Conservation (phyloP, 37 sponge, comb jelly and placozoan genomes). For the Eunapius fragilis region DNA sequence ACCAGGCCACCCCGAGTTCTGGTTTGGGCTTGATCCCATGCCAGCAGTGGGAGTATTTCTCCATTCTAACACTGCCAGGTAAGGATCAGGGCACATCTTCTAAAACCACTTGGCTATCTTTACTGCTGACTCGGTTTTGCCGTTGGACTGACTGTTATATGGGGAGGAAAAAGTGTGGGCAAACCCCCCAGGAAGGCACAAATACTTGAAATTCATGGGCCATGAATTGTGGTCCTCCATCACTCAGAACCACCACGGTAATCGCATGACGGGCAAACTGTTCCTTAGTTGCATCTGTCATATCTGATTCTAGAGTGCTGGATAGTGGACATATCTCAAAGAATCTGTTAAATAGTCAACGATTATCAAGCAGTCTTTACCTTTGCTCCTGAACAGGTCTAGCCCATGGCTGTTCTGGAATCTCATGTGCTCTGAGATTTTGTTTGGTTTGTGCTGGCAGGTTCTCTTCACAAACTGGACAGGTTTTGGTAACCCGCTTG, state of each 20-base stretch:
- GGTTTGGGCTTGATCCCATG: too few species aligned
- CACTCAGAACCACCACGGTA: too few species aligned
- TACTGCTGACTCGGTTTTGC: constrained; percentile 35
- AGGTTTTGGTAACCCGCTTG: background rate
- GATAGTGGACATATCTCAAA: constrained; percentile 1
- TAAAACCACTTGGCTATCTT: constrained; percentile 22
- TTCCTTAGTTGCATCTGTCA: constrained; percentile 19
- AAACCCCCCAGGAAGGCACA: constrained; percentile 19
- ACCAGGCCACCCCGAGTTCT: background rate
- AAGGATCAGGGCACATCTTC: background rate
- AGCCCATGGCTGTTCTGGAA: constrained; percentile 40
- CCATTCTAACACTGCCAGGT: too few species aligned
- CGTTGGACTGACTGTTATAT: constrained; percentile 33
- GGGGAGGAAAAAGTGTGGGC: constrained; percentile 31
- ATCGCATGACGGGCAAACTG: constrained; percentile 34
- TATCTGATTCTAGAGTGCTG: background rate
- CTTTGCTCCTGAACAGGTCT: constrained; percentile 19
- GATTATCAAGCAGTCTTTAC: constrained; percentile 28
- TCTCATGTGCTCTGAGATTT: background rate
- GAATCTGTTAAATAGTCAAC: constrained; percentile 37
- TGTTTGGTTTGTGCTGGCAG: constrained; percentile 17
- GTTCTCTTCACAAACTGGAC: constrained; percentile 7
- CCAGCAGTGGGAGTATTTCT: too few species aligned
- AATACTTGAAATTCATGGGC: constrained; percentile 12
- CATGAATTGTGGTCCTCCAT: constrained; percentile 21